These are phyloP conservation scores for Babyrousa celebensis DNA, from an alignment of 2,797 vertebrate species.

Conservation along the genomic window DNA sequence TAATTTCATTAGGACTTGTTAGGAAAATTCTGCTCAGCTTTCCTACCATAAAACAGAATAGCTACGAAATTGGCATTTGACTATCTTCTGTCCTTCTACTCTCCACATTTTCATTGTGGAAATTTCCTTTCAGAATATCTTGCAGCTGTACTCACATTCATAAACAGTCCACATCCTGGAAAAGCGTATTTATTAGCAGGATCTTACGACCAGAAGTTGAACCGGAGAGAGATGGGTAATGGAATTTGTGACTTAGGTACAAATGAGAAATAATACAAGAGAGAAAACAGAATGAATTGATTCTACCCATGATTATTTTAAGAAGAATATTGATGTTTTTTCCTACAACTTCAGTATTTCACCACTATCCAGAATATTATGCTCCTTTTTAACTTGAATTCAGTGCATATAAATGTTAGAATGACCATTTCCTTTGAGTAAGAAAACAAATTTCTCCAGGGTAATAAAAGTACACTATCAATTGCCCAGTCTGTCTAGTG, in stretches of 20 bases:
- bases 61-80: not conserved
- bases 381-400: constrained; percentile 68
- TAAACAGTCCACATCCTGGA: constrained; percentile 8
- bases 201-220: constrained; percentile 53
- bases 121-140: constrained; percentile 61
- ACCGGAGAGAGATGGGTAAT: constrained; percentile 17
- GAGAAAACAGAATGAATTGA: constrained; percentile 53
- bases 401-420: constrained; percentile 58
- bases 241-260: constrained; percentile 63
- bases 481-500: not conserved
- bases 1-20: constrained; percentile 39
- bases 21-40: constrained; percentile 23
- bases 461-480: constrained; percentile 55
- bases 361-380: not conserved
- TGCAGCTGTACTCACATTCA: not conserved
- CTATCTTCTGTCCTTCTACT: constrained; percentile 1
- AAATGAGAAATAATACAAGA: constrained; percentile 57
- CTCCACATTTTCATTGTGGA: not conserved
- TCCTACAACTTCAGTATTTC: constrained; percentile 44
- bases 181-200: constrained; percentile 39
- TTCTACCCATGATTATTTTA: not conserved
- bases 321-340: constrained; percentile 39
- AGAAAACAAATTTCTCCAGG: constrained; percentile 55
- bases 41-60: constrained; percentile 46
- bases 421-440: constrained; percentile 37